Percentiles rank a stretch among this genome's conserved stretches.
Evolutionary conservation across 2,797 vertebrate genomes (phyloP).

Genomic region (Enteromius fasciolatus): DNA sequence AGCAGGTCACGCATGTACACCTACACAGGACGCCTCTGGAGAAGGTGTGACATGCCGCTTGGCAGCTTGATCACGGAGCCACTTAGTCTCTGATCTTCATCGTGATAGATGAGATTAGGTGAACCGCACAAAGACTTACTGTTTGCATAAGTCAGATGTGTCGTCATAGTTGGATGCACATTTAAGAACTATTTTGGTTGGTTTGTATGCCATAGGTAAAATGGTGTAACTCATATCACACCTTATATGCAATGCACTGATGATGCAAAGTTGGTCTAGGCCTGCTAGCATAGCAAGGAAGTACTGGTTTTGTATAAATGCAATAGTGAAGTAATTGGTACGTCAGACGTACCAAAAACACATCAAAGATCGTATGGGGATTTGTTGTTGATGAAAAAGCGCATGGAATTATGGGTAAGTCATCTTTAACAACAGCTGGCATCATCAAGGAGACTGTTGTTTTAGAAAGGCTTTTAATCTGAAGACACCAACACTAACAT

Average conservation of each 20-base stretch:
- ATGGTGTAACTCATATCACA: background rate
- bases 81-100: constrained; percentile 38
- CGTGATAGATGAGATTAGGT: constrained; percentile 48
- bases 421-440: background rate
- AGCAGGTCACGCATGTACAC: constrained; percentile 12
- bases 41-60: constrained; percentile 43
- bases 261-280: background rate
- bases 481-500: constrained; percentile 21
- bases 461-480: constrained; percentile 8
- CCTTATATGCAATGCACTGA: background rate
- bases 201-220: constrained; percentile 11
- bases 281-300: background rate
- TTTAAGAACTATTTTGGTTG: constrained; percentile 28
- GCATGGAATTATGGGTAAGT: background rate
- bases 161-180: constrained; percentile 16
- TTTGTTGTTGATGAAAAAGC: background rate
- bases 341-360: background rate
- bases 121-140: constrained; percentile 37
- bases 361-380: background rate
- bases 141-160: constrained; percentile 19
- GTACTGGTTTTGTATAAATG: background rate
- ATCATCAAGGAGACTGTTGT: background rate
- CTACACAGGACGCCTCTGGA: constrained; percentile 33
- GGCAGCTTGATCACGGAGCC: constrained; percentile 40
- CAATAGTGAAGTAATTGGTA: background rate